phyloP scores from a whole-genome alignment of 2,113 vertebrate genomes.

The Indri indri region DNA sequence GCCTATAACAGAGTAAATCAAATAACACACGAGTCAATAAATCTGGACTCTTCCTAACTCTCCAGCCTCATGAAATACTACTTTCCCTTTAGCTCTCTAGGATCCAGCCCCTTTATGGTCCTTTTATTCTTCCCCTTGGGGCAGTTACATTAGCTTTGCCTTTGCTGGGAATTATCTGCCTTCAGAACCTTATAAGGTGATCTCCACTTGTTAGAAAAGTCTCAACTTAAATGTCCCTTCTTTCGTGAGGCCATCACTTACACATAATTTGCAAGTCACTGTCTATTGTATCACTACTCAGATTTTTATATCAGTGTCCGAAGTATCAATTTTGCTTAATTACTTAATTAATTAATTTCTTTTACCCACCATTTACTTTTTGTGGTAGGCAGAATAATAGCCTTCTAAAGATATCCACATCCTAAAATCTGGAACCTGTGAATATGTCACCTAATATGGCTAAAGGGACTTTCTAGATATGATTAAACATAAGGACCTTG shows the following conservation, averaged over 20 bases:
- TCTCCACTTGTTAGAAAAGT: not conserved
- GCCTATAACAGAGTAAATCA: not conserved
- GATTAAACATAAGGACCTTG: not conserved
- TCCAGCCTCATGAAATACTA: not conserved
- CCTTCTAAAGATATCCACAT: not conserved
- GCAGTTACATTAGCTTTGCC: not conserved
- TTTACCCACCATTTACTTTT: not conserved
- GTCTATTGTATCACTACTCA: not conserved
- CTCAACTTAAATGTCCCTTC: not conserved
- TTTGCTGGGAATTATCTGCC: not conserved
- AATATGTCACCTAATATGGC: not conserved
- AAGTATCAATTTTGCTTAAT: not conserved
- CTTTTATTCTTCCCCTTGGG: not conserved
- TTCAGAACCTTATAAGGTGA: not conserved
- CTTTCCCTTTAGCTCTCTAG: not conserved
- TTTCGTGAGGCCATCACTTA: not conserved
- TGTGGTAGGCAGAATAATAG: not conserved
- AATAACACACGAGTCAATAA: not conserved
- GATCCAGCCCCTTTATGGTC: not conserved
- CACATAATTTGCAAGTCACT: not conserved
- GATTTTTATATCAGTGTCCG: not conserved
- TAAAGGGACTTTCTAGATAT: not conserved
- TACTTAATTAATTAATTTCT: not conserved
- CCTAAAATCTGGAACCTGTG: not conserved
- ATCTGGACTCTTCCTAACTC: not conserved